phyloP scores from a whole-genome alignment of 1,140 invertebrate species.

The Globodera ellingtonae region DNA sequence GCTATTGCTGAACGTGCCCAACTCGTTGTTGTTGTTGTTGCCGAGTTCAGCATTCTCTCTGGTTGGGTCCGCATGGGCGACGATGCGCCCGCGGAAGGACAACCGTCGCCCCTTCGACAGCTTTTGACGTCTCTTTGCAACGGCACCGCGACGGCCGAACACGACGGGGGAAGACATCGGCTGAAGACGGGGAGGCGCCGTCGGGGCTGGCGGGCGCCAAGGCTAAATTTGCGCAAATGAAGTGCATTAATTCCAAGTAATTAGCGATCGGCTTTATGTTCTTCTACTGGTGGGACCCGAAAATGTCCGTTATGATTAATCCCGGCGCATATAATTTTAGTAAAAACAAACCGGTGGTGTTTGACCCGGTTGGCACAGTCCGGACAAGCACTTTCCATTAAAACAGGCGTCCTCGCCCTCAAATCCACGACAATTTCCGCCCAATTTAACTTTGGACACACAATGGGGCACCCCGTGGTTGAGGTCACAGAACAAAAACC shows the following conservation, averaged over 20 bases:
- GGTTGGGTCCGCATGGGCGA: constrained; percentile 12
- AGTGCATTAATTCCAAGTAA: not conserved
- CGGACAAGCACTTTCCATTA: constrained; percentile 56
- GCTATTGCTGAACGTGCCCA: not conserved
- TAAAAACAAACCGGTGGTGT: constrained; percentile 43
- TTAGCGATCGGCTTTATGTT: no score
- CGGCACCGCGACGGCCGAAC: not conserved
- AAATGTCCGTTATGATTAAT: no score
- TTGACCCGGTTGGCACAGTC: constrained; percentile 56
- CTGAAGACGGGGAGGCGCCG: constrained; percentile 8
- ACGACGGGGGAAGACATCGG: not conserved
- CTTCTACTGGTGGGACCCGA: no score
- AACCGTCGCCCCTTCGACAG: not conserved
- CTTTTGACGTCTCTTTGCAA: not conserved
- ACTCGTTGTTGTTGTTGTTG: not conserved
- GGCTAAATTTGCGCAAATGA: constrained; percentile 11
- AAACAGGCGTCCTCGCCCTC: constrained; percentile 59
- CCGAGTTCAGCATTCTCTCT: not conserved
- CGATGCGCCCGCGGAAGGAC: not conserved
- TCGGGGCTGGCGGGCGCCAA: constrained; percentile 19
- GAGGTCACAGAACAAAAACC: constrained; percentile 63
- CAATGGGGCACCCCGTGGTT: constrained; percentile 57
- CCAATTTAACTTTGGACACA: constrained; percentile 64
- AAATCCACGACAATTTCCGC: constrained; percentile 59
- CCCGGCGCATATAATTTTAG: no score